Base-by-base conservation (phyloP, 2,113 vertebrate genomes). In the Salvelinus namaycush region DNA sequence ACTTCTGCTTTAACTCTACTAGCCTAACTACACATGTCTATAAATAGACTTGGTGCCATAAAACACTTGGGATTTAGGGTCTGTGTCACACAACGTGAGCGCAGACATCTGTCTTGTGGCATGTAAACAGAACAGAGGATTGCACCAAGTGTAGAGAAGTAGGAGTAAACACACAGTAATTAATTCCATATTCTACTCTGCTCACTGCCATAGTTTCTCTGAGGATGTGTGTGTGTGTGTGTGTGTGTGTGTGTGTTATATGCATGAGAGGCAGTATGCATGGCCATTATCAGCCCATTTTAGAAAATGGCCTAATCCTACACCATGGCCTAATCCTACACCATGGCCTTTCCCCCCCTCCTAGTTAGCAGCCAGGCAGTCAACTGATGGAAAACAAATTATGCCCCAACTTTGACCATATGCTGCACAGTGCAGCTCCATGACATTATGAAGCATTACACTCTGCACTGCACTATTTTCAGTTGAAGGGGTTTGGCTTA, bases 31-130 rank as follows among this genome's bases (percentile, higher is more conserved):
- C 83, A 90, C 76, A 69, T 76, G 31, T 78, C 82, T 88, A 87
- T 84, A 89, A 87, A 90, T 84, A 91, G 81, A 73, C 72, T 20
- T 72, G 68, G 80, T 86, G 71, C 86, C 89, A 90, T 84, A 83
- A 87, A 83, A 87, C 83, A 82, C 73, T 79, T 62, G 72, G 31
- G 68, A 74, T 77, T 87, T 85, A 20, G 51, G 87, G 87, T 64
- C 87, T 83, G 74, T 81, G 78, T 87, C 82, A 74, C 70, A 79
- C 76, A 24, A 72, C 79, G 26, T 13, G 71, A 76, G 75, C 71
- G 79, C 77, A 9, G 78, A 74, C 78, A 81, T 89, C 78, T 89
- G 83, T 77, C 77, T 79, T 74, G 76, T 59, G 73, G 84, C 80
- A 75, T 82, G 78, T 81, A 75, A 82, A 85, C 79, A 81, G 70